phyloP scores from a whole-genome alignment of 2,113 vertebrate species.

The Gorsachius goisagi region DNA sequence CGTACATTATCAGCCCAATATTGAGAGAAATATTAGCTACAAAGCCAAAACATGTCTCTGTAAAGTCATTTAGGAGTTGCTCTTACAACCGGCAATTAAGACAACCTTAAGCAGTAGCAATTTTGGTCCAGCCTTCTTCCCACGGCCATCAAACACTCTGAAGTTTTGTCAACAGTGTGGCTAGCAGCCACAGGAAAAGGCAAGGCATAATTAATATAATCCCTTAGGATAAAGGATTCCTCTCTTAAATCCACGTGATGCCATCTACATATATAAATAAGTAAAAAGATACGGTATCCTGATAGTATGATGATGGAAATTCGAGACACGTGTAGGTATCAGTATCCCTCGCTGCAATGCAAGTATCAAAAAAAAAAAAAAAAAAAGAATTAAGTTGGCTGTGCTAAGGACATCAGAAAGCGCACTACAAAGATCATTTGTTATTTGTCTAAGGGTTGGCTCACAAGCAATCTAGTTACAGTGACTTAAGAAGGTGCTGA shows the following conservation, averaged over 20 bases:
- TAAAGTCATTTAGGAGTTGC: not conserved
- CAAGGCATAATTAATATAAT: not conserved
- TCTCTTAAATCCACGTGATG: not conserved
- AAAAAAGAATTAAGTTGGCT: not conserved
- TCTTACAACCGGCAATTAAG: not conserved
- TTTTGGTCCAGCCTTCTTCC: not conserved
- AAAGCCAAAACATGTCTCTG: not conserved
- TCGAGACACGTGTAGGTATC: rapidly evolving
- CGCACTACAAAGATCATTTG: not conserved
- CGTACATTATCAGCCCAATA: not conserved
- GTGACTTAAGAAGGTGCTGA: not conserved
- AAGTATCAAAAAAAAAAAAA: not conserved
- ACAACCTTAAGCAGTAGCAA: not conserved
- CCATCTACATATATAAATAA: not conserved
- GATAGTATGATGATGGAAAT: not conserved
- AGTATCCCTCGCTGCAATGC: not conserved
- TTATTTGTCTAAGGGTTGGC: not conserved
- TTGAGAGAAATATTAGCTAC: not conserved
- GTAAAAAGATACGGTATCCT: not conserved
- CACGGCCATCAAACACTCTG: not conserved
- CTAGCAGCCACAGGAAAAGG: not conserved
- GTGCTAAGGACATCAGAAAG: not conserved
- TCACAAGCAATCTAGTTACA: not conserved
- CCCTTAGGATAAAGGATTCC: not conserved
- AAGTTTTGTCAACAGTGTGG: not conserved